Conservation (phyloP, 2,888 invertebrate genomes). For the Heliconius ismenius region DNA sequence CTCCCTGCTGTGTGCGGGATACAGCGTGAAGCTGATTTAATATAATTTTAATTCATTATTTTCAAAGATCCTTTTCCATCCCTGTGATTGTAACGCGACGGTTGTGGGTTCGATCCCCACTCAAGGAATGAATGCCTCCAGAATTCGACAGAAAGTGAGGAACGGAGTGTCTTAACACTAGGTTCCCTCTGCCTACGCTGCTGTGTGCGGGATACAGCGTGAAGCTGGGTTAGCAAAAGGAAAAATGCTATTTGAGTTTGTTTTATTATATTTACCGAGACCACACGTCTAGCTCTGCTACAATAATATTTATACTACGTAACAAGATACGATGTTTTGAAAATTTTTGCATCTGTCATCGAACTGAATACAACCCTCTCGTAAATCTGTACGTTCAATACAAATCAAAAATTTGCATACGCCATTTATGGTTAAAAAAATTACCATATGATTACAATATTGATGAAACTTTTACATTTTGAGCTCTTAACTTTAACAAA, state of each 20-base stretch:
- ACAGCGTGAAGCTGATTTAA: too few relatives aligned
- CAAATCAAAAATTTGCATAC: conserved; percentile 70
- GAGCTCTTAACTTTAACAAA: not conserved
- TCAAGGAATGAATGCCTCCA: too few relatives aligned
- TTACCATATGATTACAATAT: conserved; percentile 56
- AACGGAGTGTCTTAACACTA: too few relatives aligned
- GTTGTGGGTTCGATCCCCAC: too few relatives aligned
- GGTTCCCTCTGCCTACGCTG: too few relatives aligned
- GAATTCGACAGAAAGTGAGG: too few relatives aligned
- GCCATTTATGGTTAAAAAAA: conserved; percentile 71
- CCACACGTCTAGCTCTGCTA: not conserved
- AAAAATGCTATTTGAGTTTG: not conserved
- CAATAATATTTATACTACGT: conserved; percentile 55
- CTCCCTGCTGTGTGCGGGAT: too few relatives aligned
- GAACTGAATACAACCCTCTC: conserved; percentile 64
- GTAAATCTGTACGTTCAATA: conserved; percentile 50
- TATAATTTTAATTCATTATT: too few relatives aligned
- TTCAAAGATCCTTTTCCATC: too few relatives aligned
- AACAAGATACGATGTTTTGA: conserved; percentile 66
- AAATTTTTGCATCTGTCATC: conserved; percentile 72
- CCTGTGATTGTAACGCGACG: too few relatives aligned
- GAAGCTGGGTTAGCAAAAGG: not conserved
- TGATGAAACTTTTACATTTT: not conserved
- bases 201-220: too few relatives aligned
- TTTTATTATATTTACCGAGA: not conserved